Percentiles rank a stretch among this genome's conserved stretches.
Evolutionary conservation across 2,888 invertebrate genomes (phyloP).

Genomic region (Cheilosia scutellata): DNA sequence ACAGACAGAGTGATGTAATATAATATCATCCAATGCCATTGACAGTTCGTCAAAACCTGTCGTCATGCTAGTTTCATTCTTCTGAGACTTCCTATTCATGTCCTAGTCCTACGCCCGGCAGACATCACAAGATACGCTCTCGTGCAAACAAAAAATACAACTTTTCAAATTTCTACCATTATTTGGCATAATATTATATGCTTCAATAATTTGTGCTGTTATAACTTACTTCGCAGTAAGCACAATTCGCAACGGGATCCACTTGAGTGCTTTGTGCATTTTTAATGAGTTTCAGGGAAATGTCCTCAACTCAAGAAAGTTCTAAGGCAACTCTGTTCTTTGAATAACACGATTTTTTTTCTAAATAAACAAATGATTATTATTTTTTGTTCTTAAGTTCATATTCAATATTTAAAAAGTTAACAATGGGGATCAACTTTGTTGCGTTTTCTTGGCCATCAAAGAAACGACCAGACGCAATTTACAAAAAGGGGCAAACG

Average conservation of each 20-base stretch:
- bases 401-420: slow-evolving; percentile 23
- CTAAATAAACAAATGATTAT: slow-evolving; percentile 69
- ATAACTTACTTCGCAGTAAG: slow-evolving; percentile 55
- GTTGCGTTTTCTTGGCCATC: slow-evolving; percentile 23
- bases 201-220: slow-evolving; percentile 69
- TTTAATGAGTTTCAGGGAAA: slow-evolving; percentile 64
- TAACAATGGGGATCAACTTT: slow-evolving; percentile 29
- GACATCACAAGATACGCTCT: not conserved
- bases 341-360: slow-evolving; percentile 33
- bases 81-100: not conserved
- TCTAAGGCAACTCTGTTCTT: slow-evolving; percentile 25
- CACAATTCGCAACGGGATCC: slow-evolving; percentile 44
- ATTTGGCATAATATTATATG: slow-evolving; percentile 53
- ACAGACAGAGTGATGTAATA: not conserved
- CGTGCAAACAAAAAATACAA: slow-evolving; percentile 6
- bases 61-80: not conserved
- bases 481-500: not conserved
- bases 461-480: slow-evolving; percentile 13
- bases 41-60: not conserved
- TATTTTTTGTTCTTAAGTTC: slow-evolving; percentile 10
- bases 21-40: not conserved
- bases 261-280: slow-evolving; percentile 70
- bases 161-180: slow-evolving; percentile 64
- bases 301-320: slow-evolving; percentile 28
- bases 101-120: not conserved